Base-by-base conservation (phyloP, 2,888 invertebrate genomes). In the Hemistola chrysoprasaria region DNA sequence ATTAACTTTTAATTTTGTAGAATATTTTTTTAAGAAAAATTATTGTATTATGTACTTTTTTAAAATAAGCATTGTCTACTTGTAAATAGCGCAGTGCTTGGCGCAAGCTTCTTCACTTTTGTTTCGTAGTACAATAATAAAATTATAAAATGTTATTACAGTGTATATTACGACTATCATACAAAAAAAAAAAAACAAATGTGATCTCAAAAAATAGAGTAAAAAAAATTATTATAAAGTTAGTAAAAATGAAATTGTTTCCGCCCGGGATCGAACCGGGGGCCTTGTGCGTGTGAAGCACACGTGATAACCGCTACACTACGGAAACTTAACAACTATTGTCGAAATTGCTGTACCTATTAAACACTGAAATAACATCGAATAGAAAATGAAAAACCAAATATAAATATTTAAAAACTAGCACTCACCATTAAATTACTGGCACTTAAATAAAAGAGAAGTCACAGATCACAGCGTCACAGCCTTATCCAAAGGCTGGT, bases 261-360 rank as follows among this genome's bases (percentile, higher is more conserved):
- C 91, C 91, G 91, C 91, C 91, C 91, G 91, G 91, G 92, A 91
- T 92, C 91, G 91, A 91, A 91, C 92, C 92, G 92, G 91, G 92
- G 92, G 82, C 90, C 90, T 92, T 92, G 92, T 92, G 92, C 92
- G 92, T 93, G 92, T 92, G 92, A 93, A 92, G 93, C 93, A 93
- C 92, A 93, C 92, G 92, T 92, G 92, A 92, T 93, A 92, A 92
- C 92, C 92, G 91, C 92, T 92, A 92, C 92, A 92, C 92, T 92
- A 92, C 92, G 91, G 91, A 91, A 92, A 92, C 91, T 22, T 7
- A 26, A 1, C 0, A 0, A 1, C 0, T 0, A 1, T 0, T 0
- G 2, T 2, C 16, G 29, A 43, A 43, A 38, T 38, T 43, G 28
- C n/a, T 4, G 1, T 26, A 22, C 8, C 0, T 1, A 2, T 6